Percentiles rank a stretch among this genome's conserved stretches.
Conservation (phyloP, 2,888 invertebrate species). For the Ecliptopera silaceata region DNA sequence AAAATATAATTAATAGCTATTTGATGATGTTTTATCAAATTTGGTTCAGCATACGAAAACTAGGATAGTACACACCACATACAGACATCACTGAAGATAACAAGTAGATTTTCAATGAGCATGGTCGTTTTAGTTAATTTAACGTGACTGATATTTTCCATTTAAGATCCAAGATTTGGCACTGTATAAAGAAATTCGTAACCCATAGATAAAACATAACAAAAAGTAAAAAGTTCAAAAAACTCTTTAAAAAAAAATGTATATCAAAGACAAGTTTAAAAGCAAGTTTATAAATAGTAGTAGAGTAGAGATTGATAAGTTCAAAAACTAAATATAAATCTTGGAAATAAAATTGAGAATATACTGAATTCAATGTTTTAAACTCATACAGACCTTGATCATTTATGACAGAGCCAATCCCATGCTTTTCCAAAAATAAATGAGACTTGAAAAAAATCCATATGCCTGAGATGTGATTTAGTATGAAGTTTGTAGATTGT, state of each 20-base stretch:
- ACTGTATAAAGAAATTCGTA: neutral
- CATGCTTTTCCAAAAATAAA: neutral
- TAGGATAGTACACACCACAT: neutral
- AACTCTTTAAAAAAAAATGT: neutral
- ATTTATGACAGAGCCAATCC: neutral
- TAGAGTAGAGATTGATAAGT: neutral
- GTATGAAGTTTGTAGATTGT: slow-evolving; percentile 9
- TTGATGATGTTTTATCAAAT: neutral
- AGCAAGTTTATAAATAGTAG: neutral
- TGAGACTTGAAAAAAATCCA: neutral
- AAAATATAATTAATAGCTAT: no score
- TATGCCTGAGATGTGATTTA: neutral
- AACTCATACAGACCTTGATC: neutral
- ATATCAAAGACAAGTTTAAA: neutral
- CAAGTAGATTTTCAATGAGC: neutral
- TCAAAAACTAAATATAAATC: neutral
- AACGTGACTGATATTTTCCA: neutral
- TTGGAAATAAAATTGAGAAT: neutral
- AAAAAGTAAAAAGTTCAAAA: neutral
- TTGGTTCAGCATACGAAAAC: neutral
- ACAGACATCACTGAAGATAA: neutral
- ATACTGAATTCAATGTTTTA: neutral
- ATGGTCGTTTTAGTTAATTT: neutral
- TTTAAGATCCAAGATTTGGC: neutral
- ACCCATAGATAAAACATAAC: neutral